Evolutionary conservation across 2,797 vertebrate species (phyloP).

Genomic region (Florisuga fusca): DNA sequence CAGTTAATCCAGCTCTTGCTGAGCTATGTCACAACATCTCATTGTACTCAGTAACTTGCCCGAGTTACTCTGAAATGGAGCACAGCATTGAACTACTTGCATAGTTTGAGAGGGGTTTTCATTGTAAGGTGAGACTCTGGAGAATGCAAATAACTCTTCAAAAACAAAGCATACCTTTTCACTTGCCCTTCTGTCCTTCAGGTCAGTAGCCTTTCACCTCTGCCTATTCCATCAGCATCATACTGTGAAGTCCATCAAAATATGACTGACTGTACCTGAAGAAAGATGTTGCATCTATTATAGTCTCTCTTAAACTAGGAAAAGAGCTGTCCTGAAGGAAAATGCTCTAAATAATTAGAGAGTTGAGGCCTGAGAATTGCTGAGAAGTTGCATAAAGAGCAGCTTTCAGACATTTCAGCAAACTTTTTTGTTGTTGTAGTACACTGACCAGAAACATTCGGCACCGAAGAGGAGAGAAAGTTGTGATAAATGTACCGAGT

Average conservation of each 20-base stretch:
- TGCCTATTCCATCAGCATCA: not conserved
- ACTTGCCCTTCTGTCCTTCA: not conserved
- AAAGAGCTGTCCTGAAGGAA: not conserved
- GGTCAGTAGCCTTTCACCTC: not conserved
- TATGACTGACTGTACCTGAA: not conserved
- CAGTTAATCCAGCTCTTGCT: not conserved
- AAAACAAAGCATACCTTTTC: not conserved
- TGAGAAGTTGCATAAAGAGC: not conserved
- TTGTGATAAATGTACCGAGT: slow-evolving; percentile 97
- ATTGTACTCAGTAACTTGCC: not conserved
- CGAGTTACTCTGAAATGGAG: not conserved
- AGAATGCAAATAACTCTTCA: not conserved
- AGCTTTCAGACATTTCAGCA: not conserved
- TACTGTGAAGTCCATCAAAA: not conserved
- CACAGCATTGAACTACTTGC: not conserved
- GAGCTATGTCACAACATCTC: not conserved
- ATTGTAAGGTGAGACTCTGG: not conserved
- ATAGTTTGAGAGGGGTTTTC: not conserved
- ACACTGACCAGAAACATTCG: slow-evolving; percentile 96
- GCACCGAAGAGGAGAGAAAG: slow-evolving; percentile 95
- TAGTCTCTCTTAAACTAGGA: not conserved
- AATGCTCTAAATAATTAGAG: not conserved
- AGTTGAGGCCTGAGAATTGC: not conserved
- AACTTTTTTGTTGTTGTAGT: slow-evolving; percentile 74
- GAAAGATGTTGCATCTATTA: not conserved